Base-by-base conservation (phyloP, 2,888 invertebrate genomes). In the Bursaphelenchus okinawaensis region DNA sequence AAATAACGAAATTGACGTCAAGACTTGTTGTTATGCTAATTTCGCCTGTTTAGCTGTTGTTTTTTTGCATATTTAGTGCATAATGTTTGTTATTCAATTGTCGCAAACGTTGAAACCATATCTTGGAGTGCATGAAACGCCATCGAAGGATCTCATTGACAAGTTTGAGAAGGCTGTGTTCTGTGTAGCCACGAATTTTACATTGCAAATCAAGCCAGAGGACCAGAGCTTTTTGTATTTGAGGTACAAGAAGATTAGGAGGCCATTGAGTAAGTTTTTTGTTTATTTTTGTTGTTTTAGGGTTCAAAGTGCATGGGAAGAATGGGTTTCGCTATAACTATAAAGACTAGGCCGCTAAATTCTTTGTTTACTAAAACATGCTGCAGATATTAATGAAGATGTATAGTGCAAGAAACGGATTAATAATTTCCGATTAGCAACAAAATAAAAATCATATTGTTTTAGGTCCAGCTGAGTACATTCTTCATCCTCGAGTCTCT, bases 81-180 rank as follows among this genome's bases (percentile, higher is more conserved):
- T 40, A 40, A 56, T 56, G 56, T 22, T 56, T 24, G 56, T 56
- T 12, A 24, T 56, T 24, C 56, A 56, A 24, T 26, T 56, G 23
- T 24, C 56, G 26, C 12, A 56, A 24, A 26, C 27, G 26, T 28
- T 56, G 24, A 19, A 26, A n/a, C 40, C 40, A 16, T 40, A 40
- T n/a, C 12, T 40, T 40, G 40, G 40, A 4, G 12, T 40, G 12
- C 16, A 40, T 4, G 40, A 40, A 16, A n/a, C 12, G n/a, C 40
- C 40, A 4, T 40, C 40, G n/a, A 40, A 40, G 6, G 40, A 40
- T 12, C 40, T 40, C n/a, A n/a, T 40, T 12, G 40, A 40, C 40
- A 40, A 1, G 6, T 40, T 40, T 40, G 40, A 40, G 40, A 40
- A 40, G 40, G 40, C 40, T 12, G 40, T 40, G 12, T 40, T 40